These are phyloP conservation scores for Sphaeridia pumilis DNA, from an alignment of 2,888 invertebrate species.

Conservation along the genomic window DNA sequence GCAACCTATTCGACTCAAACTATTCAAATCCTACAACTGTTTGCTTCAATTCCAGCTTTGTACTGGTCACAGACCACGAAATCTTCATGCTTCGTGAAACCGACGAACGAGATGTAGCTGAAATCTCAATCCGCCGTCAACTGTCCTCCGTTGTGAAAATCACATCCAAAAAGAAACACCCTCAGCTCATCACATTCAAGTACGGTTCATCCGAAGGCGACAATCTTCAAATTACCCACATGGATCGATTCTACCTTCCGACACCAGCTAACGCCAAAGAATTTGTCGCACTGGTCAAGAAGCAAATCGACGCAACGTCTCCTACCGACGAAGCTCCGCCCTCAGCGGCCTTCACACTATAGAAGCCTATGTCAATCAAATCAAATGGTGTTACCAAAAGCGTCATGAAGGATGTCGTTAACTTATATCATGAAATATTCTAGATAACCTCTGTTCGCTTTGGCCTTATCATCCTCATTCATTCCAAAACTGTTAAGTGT, in stretches of 20 bases:
- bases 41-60: slow-evolving; percentile 48
- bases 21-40: neutral
- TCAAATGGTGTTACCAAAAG: no score
- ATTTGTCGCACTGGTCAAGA: slow-evolving; percentile 33
- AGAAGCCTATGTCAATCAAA: no score
- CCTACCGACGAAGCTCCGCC: no score
- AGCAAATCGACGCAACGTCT: slow-evolving; percentile 30
- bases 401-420: no score
- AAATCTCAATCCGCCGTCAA: slow-evolving; percentile 73
- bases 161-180: slow-evolving; percentile 87
- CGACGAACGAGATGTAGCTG: slow-evolving; percentile 49
- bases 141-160: slow-evolving; percentile 90
- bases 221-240: slow-evolving; percentile 31
- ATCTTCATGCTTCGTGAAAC: slow-evolving; percentile 62
- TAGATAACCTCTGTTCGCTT: no score
- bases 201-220: slow-evolving; percentile 51
- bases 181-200: slow-evolving; percentile 93
- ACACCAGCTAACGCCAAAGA: slow-evolving; percentile 31
- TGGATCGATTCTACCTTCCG: slow-evolving; percentile 33
- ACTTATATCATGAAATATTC: no score
- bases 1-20: neutral
- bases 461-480: no score
- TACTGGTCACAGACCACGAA: slow-evolving; percentile 75
- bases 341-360: no score
- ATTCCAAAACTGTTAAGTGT: no score